Percentiles rank a stretch among this genome's conserved stretches.
phyloP scores from a whole-genome alignment of 2,113 vertebrate species.

The Numenius arquata region DNA sequence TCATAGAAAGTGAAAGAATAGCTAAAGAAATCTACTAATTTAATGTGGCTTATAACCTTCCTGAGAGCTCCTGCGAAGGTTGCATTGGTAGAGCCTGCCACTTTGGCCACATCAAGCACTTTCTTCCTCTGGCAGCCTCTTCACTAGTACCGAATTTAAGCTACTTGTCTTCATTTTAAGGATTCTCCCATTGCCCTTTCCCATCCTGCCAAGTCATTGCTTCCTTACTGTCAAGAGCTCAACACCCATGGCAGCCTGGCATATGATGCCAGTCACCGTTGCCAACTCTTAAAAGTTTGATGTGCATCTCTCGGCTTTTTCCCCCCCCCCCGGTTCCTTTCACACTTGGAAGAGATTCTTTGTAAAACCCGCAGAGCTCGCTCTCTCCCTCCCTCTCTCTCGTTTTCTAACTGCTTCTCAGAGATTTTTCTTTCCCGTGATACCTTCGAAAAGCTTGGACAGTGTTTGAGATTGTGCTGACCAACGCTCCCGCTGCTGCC shows the following conservation, averaged over 20 bases:
- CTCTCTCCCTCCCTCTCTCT: neutral
- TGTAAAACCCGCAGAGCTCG: neutral
- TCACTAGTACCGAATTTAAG: neutral
- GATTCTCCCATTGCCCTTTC: slow-evolving; percentile 37
- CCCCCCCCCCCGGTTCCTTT: rapidly evolving
- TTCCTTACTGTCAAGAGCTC: slow-evolving; percentile 46
- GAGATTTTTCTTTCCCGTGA: neutral
- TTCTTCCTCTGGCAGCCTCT: neutral
- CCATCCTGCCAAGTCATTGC: neutral
- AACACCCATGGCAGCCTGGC: slow-evolving; percentile 41
- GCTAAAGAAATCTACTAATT: neutral
- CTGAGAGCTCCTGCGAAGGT: neutral
- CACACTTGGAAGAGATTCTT: neutral
- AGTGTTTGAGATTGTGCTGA: neutral
- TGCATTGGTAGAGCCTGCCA: neutral
- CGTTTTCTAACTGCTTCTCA: neutral
- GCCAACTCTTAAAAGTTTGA: slow-evolving; percentile 35
- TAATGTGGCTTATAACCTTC: neutral
- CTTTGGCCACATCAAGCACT: neutral
- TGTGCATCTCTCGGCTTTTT: neutral
- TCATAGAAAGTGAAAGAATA: neutral
- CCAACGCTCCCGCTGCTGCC: neutral
- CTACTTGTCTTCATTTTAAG: neutral
- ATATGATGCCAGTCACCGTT: neutral
- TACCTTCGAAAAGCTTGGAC: neutral